Conservation (phyloP, 2,888 invertebrate species). For the Eudasyphora cyanicolor region DNA sequence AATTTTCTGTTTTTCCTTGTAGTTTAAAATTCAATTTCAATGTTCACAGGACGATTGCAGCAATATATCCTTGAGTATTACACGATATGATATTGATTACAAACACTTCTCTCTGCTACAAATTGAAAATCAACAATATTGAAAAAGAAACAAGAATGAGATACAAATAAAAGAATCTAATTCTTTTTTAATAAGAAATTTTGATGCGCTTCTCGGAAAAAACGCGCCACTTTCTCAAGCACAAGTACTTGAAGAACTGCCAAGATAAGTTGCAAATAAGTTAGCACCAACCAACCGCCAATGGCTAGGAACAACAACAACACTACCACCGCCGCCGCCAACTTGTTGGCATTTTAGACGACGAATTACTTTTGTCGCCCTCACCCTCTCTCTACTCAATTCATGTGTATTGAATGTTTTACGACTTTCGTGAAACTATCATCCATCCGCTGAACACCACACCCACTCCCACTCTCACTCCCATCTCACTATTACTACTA, state of each 20-base stretch:
- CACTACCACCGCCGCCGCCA: not conserved
- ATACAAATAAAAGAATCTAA: not conserved
- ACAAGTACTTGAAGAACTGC: constrained; percentile 3
- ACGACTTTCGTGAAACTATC: not conserved
- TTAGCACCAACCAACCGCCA: not conserved
- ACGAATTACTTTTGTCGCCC: not conserved
- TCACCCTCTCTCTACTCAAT: not conserved
- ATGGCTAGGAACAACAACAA: too few relatives aligned
- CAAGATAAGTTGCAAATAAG: constrained; percentile 15
- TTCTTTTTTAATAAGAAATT: not conserved
- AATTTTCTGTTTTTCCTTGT: too few relatives aligned
- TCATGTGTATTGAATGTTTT: constrained; percentile 1
- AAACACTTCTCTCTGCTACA: too few relatives aligned
- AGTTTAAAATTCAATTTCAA: too few relatives aligned
- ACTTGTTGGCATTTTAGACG: not conserved
- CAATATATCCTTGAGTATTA: too few relatives aligned
- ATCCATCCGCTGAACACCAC: not conserved
- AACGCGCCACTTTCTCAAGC: constrained; percentile 18
- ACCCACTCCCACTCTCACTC: not conserved
- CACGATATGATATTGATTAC: too few relatives aligned
- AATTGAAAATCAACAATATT: not conserved
- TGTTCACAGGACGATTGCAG: too few relatives aligned
- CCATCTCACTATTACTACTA: too few relatives aligned
- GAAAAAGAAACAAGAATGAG: too few relatives aligned
- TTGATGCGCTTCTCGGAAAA: not conserved